These are phyloP conservation scores for Sinelater perroti DNA, from an alignment of 2,888 invertebrate species.

Conservation along the genomic window DNA sequence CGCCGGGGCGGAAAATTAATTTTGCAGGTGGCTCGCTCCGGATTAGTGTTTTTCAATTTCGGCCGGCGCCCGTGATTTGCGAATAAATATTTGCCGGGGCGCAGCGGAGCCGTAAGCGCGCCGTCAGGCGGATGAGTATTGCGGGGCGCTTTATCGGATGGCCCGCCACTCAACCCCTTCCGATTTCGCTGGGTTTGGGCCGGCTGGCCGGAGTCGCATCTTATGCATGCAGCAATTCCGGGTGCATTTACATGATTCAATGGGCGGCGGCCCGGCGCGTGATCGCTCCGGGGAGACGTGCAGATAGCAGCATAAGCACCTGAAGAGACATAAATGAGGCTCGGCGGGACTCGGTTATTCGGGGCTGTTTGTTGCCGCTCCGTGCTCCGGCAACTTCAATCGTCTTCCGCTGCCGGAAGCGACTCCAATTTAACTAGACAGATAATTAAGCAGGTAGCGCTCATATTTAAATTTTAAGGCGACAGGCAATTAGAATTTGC, in stretches of 20 bases:
- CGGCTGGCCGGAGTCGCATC: conserved; percentile 1
- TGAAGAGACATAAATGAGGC: too few species aligned
- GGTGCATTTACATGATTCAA: background rate
- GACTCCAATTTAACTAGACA: too few species aligned
- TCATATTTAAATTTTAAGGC: too few species aligned
- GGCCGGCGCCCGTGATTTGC: background rate
- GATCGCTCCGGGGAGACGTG: background rate
- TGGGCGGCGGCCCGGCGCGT: background rate
- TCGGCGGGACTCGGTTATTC: too few species aligned
- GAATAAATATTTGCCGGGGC: conserved; percentile 5
- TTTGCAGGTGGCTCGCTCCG: background rate
- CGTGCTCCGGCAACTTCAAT: too few species aligned
- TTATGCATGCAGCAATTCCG: conserved; percentile 1
- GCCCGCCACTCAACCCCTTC: background rate
- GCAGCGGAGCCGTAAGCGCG: too few species aligned
- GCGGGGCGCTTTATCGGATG: too few species aligned
- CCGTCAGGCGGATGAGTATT: too few species aligned
- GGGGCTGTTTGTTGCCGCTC: too few species aligned
- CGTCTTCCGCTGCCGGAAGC: too few species aligned
- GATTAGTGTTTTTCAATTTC: background rate
- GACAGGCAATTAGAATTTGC: too few species aligned
- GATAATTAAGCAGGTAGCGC: too few species aligned
- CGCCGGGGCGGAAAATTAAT: conserved; percentile 5
- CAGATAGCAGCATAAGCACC: background rate
- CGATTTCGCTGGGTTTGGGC: conserved; percentile 6